Percentiles rank a stretch among this genome's conserved stretches.
Evolutionary conservation across 1,140 invertebrate species (phyloP).

Genomic region (Daktulosphaira vitifoliae): DNA sequence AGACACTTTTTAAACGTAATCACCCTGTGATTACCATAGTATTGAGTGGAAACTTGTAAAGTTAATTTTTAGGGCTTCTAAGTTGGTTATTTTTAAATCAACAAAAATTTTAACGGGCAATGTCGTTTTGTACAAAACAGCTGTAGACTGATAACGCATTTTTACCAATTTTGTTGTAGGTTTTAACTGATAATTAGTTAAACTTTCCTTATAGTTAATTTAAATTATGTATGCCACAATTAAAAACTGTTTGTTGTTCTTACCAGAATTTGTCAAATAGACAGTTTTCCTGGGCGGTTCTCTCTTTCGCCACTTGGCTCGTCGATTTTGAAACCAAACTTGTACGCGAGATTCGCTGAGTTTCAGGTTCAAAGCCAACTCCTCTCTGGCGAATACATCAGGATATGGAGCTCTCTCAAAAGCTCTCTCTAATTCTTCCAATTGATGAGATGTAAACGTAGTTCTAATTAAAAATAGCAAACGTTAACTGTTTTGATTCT

Average conservation of each 20-base stretch:
- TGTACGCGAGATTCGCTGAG: slow-evolving; percentile 90
- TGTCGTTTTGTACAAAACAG: no score
- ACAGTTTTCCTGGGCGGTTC: slow-evolving; percentile 92
- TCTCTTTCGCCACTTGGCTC: slow-evolving; percentile 95
- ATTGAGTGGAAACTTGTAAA: no score
- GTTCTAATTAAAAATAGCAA: slow-evolving; percentile 55
- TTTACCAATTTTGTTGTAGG: no score
- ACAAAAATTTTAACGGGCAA: no score
- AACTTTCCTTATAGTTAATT: no score
- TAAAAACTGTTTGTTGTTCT: slow-evolving; percentile 15
- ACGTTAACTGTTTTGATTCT: background rate
- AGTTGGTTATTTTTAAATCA: no score
- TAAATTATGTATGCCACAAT: no score
- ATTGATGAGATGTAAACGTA: slow-evolving; percentile 90
- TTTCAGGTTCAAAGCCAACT: slow-evolving; percentile 79
- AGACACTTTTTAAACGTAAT: no score
- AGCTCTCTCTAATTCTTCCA: slow-evolving; percentile 87
- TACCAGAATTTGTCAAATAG: slow-evolving; percentile 55
- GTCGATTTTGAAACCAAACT: slow-evolving; percentile 88
- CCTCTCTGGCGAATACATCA: slow-evolving; percentile 91
- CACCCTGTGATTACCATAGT: no score
- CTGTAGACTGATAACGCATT: no score
- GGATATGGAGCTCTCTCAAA: slow-evolving; percentile 93
- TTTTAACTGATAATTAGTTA: no score
- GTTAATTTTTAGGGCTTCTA: no score